These are phyloP conservation scores for Gastracanthus pulcherrimus DNA, from an alignment of 2,888 invertebrate species.

Conservation along the genomic window DNA sequence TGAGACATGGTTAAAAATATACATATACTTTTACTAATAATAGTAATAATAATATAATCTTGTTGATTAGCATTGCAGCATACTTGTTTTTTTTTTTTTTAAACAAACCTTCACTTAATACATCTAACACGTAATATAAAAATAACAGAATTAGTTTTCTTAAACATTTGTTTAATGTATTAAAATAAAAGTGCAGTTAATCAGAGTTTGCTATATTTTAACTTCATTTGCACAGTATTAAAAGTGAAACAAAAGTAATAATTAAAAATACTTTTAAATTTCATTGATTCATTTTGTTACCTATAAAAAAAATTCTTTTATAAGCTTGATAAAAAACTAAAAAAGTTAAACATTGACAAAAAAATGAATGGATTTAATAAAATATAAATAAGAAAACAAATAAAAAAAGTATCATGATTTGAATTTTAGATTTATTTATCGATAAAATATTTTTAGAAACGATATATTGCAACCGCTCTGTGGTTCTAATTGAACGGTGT, in stretches of 20 bases:
- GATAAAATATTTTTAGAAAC: conserved; percentile 52
- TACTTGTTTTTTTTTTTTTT: background rate
- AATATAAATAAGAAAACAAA: conserved; percentile 11
- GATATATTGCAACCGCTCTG: conserved; percentile 41
- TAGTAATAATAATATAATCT: conserved; percentile 18
- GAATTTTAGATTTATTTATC: conserved; percentile 49
- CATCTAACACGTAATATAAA: conserved; percentile 23
- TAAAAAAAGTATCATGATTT: conserved; percentile 19
- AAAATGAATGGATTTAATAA: background rate
- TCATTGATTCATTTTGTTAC: background rate
- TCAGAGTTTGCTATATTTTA: background rate
- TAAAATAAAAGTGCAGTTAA: background rate
- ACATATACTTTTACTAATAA: conserved; percentile 11
- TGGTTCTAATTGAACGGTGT: conserved; percentile 20
- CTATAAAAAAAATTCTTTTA: background rate
- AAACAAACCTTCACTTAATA: conserved; percentile 25
- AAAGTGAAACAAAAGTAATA: background rate
- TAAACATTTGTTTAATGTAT: background rate
- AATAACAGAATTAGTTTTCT: conserved; percentile 15
- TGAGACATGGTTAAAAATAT: conserved; percentile 13
- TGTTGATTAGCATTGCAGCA: background rate
- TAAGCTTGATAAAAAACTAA: background rate
- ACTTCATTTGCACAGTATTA: conserved; percentile 13
- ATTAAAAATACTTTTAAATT: background rate
- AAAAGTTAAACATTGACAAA: background rate